Conservation (phyloP, 2,113 vertebrate genomes). For the Gambusia holbrooki region DNA sequence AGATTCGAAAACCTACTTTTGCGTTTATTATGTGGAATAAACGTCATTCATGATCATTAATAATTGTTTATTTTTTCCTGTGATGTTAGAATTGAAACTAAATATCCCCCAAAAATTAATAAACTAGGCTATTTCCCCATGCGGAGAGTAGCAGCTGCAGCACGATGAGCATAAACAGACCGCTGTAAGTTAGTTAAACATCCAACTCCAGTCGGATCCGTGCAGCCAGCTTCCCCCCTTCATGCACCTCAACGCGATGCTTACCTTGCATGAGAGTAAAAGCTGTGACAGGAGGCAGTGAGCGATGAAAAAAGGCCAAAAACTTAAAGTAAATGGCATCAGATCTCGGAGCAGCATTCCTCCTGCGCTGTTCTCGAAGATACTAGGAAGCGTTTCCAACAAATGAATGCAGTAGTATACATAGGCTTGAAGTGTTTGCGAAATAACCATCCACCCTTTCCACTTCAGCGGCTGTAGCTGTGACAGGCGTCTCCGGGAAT, state of each 20-base stretch:
- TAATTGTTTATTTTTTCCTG: background rate
- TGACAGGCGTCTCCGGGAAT: conserved; percentile 72
- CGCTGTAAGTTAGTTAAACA: background rate
- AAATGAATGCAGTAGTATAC: conserved; percentile 66
- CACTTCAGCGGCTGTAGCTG: conserved; percentile 70
- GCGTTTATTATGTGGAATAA: background rate
- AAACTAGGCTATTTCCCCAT: background rate
- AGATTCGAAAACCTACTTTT: no score
- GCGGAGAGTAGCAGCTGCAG: background rate
- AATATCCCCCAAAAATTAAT: background rate
- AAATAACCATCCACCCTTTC: conserved; percentile 77
- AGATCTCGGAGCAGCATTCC: conserved; percentile 81
- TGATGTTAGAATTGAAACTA: no score
- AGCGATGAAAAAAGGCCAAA: conserved; percentile 80
- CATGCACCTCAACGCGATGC: conserved; percentile 51
- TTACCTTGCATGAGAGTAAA: conserved; percentile 82
- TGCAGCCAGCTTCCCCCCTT: conserved; percentile 8
- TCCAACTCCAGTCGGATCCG: background rate
- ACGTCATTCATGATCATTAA: background rate
- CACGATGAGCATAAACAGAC: background rate
- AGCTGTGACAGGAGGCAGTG: conserved; percentile 79
- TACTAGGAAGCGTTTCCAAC: conserved; percentile 72
- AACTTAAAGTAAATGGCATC: conserved; percentile 79
- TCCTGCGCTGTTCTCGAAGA: conserved; percentile 76
- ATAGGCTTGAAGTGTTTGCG: conserved; percentile 73